These are phyloP conservation scores for Lepidocyrtoides sp. DNA, from an alignment of 2,888 invertebrate genomes.

Conservation along the genomic window DNA sequence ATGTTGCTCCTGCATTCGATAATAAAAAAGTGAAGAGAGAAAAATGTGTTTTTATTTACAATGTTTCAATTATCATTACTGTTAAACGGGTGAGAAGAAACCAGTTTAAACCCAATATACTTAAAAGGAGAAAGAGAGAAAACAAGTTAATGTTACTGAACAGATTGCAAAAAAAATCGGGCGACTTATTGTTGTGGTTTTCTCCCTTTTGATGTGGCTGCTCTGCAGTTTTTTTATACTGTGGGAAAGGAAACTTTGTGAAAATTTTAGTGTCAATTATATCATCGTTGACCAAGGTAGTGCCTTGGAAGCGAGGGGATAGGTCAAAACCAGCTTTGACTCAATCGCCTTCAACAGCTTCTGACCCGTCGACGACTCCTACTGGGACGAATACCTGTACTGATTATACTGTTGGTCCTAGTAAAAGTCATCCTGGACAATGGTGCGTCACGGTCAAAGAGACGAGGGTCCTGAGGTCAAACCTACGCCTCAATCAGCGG, in stretches of 20 bases:
- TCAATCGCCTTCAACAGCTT: constrained; percentile 60
- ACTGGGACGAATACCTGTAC: constrained; percentile 14
- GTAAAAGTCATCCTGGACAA: constrained; percentile 83
- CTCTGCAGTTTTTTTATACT: constrained; percentile 5
- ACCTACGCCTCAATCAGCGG: constrained; percentile 84
- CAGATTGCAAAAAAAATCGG: not conserved
- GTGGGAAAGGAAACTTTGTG: constrained; percentile 46
- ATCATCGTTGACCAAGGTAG: constrained; percentile 84
- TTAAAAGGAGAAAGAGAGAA: not conserved
- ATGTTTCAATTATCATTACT: constrained; percentile 42
- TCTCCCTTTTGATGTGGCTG: not conserved
- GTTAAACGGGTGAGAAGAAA: constrained; percentile 33
- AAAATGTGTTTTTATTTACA: constrained; percentile 24
- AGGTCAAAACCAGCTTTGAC: constrained; percentile 80
- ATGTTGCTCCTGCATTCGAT: constrained; percentile 51
- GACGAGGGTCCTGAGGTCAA: constrained; percentile 84
- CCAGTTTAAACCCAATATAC: not conserved
- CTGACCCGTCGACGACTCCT: constrained; percentile 56
- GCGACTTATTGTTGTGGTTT: not conserved
- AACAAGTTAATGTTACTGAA: constrained; percentile 22
- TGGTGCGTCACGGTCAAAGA: constrained; percentile 84
- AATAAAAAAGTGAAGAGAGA: constrained; percentile 36
- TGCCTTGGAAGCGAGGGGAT: constrained; percentile 84
- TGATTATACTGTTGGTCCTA: constrained; percentile 83
- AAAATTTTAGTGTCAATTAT: constrained; percentile 85